Evolutionary conservation across 2,888 invertebrate genomes (phyloP), one percentile per base, ranked within the genome.

Genomic region (Neelides folsomi): DNA sequence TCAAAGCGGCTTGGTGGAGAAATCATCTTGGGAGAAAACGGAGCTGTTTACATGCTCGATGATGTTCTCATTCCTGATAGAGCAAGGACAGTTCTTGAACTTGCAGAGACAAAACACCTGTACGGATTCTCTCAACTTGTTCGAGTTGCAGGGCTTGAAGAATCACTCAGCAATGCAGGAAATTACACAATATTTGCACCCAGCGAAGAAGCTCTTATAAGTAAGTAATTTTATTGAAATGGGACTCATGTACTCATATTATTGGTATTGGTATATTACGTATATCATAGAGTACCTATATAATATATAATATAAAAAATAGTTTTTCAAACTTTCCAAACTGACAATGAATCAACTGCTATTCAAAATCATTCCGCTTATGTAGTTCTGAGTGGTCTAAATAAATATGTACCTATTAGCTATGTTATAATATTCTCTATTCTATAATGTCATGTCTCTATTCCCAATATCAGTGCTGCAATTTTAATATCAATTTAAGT

Each of bases 141-240:
- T 8, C 67, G 67, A 51, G 66, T 66, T 2, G 70, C 72, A 1
- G 74, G 74, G 1, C 62, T 74, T 19, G 69, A 71, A 19, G 70
- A 71, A 37, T 66, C 68, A 2, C 66, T 75, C 37, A 69, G 69
- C 51, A 69, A 68, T 44, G 67, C 67, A 16, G 70, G 69, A 7
- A 67, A 71, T 35, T 70, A 71, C 54, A 75, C 76, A 1, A 50
- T 75, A 42, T 75, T 76, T 56, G 72, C 71, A 1, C 75, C 75
- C 1, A 71, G 71, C 19, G 73, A 75, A 57, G 68, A 68, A 12
- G 75, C 75, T 3, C 71, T 74, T 56, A 66, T 68, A 58, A 63
- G 71, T 71, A 61, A 66, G 67, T 63, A 10, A 39, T 34, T 34
- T 38, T 7, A 27, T 27, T 27, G 3, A 27, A 27, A 5, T 27